Evolutionary conservation across 1,140 invertebrate species (phyloP), one percentile per base, ranked within the genome.

Genomic region (Euura saliciscinereae): DNA sequence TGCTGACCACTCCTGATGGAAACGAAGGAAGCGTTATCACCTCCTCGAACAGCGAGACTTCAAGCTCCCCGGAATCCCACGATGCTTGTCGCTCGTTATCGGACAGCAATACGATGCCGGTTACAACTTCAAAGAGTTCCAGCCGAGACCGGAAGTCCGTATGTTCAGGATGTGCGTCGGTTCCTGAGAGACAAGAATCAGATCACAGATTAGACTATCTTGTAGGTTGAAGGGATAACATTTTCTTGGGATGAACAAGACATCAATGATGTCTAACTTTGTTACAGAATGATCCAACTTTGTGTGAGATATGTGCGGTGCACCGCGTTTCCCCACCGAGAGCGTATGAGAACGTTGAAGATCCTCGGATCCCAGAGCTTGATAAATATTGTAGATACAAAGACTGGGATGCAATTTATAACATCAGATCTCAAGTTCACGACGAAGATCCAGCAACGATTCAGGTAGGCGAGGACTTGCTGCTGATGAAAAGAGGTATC

Each of bases 181-280:
- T 59, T 11, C 13, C 8, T 59, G 4, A 11, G 13, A 59, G 13
- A 59, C 8, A 59, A 59, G 51, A 59, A 59, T 59, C 51, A 59
- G 51, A 59, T 59, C 51, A 59, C 51, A 59, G 51, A 59, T 59
- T 59, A n/a, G 51, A 59, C 13, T 59, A n/a, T 11, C 51, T 59
- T 59, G 51, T 59, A n/a, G 8, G 13, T 59, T n/a, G 13, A 59
- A 59, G 13, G 6, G 28, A 28, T 28, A 1, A 28, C 0, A 28
- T 28, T 28, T 28, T 28, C 28, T 28, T 28, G 28, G 28, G 28
- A 28, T 28, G 28, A 28, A 28, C 28, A 28, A 28, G 28, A 28
- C 28, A 1, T 28, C 28, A 28, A 28, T 28, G 28, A 28, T 28
- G 28, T 28, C 51, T 6, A n/a, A 3, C 10, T 59, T 59, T 5